Evolutionary conservation across 2,888 invertebrate genomes (phyloP).

Genomic region (Mimumesa dahlbomi): DNA sequence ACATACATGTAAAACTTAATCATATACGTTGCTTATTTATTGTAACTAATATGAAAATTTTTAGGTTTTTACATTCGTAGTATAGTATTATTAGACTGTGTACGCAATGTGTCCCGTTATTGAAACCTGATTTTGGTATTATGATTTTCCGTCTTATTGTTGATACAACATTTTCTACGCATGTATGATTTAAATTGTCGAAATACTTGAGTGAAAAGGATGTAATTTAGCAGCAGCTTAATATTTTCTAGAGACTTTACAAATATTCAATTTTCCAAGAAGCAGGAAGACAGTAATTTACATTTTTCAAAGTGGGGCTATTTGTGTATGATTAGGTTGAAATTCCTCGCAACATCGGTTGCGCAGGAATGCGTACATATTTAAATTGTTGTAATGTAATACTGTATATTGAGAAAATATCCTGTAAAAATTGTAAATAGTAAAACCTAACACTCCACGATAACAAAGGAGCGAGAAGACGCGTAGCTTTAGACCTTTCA

Average conservation of each 20-base stretch:
- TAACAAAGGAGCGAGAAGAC: slow-evolving; percentile 20
- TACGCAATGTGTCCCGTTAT: slow-evolving; percentile 44
- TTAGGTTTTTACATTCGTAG: slow-evolving; percentile 71
- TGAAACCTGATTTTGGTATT: slow-evolving; percentile 7
- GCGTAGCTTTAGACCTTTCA: slow-evolving; percentile 63
- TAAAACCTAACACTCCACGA: slow-evolving; percentile 50
- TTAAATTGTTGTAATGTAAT: slow-evolving; percentile 70
- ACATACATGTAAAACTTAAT: slow-evolving; percentile 67
- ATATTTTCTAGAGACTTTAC: slow-evolving; percentile 25
- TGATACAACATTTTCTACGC: slow-evolving; percentile 21
- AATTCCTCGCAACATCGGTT: slow-evolving; percentile 18
- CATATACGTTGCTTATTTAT: slow-evolving; percentile 75
- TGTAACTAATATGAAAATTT: slow-evolving; percentile 69
- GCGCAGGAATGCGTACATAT: slow-evolving; percentile 33
- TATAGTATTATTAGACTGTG: slow-evolving; percentile 65
- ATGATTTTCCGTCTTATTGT: slow-evolving; percentile 3
- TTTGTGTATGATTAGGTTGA: slow-evolving; percentile 43
- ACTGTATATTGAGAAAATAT: slow-evolving; percentile 70
- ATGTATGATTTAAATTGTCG: slow-evolving; percentile 19
- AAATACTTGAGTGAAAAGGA: slow-evolving; percentile 1
- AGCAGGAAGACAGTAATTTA: slow-evolving; percentile 11
- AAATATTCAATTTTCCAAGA: slow-evolving; percentile 11
- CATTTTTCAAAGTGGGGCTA: slow-evolving; percentile 41
- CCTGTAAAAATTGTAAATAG: slow-evolving; percentile 78
- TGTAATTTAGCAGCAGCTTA: slow-evolving; percentile 7